phyloP scores from a whole-genome alignment of 1,140 invertebrate genomes.

The Ctenoplectra terminalis region DNA sequence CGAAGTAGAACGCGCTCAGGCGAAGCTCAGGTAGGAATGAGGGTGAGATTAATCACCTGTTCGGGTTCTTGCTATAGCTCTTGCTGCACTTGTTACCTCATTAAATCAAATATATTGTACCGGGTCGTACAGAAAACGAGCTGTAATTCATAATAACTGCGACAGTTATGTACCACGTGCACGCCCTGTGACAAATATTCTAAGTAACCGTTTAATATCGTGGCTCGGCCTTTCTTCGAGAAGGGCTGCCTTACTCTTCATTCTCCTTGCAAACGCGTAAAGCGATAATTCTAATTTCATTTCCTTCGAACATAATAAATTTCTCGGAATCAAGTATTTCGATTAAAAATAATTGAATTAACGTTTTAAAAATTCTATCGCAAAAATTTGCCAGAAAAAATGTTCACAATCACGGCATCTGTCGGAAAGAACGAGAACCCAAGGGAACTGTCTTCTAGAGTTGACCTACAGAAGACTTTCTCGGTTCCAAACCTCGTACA shows the following conservation, averaged over 20 bases:
- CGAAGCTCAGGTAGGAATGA: constrained; percentile 33
- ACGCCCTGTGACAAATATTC: constrained; percentile 32
- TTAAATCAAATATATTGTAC: constrained; percentile 50
- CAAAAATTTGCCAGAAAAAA: neutral
- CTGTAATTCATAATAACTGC: constrained; percentile 43
- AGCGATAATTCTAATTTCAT: neutral
- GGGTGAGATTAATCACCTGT: constrained; percentile 40
- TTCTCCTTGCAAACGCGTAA: neutral
- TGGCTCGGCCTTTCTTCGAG: neutral
- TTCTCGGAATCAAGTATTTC: too few species aligned
- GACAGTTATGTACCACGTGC: constrained; percentile 7
- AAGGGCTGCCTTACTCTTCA: neutral
- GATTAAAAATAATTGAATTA: too few species aligned
- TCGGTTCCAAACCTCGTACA: too few species aligned
- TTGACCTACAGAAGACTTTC: neutral
- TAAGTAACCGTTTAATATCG: neutral
- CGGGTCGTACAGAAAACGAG: neutral
- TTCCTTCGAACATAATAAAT: too few species aligned
- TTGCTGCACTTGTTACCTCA: constrained; percentile 41
- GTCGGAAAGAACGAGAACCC: constrained; percentile 27
- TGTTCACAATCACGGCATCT: constrained; percentile 51
- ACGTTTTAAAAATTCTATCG: neutral
- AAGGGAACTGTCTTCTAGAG: neutral
- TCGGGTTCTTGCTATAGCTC: constrained; percentile 26
- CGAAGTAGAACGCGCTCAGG: constrained; percentile 7